Percentiles rank a stretch among this genome's conserved stretches.
Evolutionary conservation across 2,888 invertebrate genomes (phyloP).

Genomic region (Dorcus parallelipipedus): DNA sequence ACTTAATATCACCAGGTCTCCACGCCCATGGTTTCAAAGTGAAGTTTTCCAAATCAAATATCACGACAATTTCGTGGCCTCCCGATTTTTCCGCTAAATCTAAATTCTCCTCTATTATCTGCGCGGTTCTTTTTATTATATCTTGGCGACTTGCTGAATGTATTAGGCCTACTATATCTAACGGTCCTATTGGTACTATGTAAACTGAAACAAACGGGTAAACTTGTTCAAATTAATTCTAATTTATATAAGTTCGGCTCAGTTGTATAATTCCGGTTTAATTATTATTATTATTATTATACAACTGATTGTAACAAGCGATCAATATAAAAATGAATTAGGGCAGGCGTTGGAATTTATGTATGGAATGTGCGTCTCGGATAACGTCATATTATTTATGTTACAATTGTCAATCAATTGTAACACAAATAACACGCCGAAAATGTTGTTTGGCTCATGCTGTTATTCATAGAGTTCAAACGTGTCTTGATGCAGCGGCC

Average conservation of each 20-base stretch:
- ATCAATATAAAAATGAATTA: too few species aligned
- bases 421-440: too few species aligned
- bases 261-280: not conserved
- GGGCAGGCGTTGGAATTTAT: too few species aligned
- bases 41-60: conserved; percentile 78
- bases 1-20: conserved; percentile 65
- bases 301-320: too few species aligned
- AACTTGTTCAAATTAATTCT: not conserved
- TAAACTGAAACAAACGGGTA: conserved; percentile 17
- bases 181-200: conserved; percentile 74
- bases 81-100: conserved; percentile 58
- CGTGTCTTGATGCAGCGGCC: too few species aligned
- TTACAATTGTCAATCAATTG: too few species aligned
- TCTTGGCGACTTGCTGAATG: conserved; percentile 71
- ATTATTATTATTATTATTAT: too few species aligned
- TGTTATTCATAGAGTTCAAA: too few species aligned
- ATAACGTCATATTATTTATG: too few species aligned
- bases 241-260: not conserved
- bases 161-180: conserved; percentile 78
- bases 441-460: too few species aligned
- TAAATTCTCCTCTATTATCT: conserved; percentile 64
- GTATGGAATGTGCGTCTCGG: too few species aligned
- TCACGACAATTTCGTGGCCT: conserved; percentile 64
- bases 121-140: conserved; percentile 67
- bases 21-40: conserved; percentile 77